These are phyloP conservation scores for Ambastaia sidthimunki DNA, from an alignment of 2,797 vertebrate species.

Conservation along the genomic window DNA sequence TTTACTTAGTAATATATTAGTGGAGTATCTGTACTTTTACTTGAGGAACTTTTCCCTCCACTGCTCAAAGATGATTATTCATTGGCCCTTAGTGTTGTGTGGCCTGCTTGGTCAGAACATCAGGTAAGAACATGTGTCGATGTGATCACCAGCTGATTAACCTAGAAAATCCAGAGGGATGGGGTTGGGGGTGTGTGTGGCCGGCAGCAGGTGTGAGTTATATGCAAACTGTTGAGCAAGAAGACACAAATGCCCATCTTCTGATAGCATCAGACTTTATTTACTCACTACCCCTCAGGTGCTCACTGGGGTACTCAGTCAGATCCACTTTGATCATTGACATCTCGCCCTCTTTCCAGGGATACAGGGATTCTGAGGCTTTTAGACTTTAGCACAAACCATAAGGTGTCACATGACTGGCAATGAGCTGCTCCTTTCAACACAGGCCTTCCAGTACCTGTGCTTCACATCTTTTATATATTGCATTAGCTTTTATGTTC, in stretches of 20 bases:
- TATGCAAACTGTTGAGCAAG: background rate
- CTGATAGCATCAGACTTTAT: background rate
- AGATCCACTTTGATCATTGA: conserved; percentile 32
- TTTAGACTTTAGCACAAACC: conserved; percentile 14
- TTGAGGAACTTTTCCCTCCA: too few relatives aligned
- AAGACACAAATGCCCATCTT: background rate
- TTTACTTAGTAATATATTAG: too few relatives aligned
- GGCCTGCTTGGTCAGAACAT: conserved; percentile 12
- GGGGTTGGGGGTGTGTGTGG: too few relatives aligned
- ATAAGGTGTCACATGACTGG: conserved; percentile 12
- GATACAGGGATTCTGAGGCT: background rate
- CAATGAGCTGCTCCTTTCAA: conserved; percentile 22
- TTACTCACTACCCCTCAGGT: background rate
- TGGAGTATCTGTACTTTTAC: too few relatives aligned
- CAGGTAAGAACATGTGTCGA: background rate
- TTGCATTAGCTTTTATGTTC: conserved; percentile 27
- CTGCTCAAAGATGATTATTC: conserved; percentile 9
- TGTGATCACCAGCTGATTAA: conserved; percentile 1
- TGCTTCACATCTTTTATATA: background rate
- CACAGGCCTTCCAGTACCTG: background rate
- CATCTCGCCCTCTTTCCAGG: background rate
- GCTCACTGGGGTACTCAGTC: background rate
- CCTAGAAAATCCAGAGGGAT: background rate
- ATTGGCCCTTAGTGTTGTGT: background rate
- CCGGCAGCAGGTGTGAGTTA: background rate